Conservation (phyloP, 1,140 invertebrate genomes). For the Halesus radiatus region DNA sequence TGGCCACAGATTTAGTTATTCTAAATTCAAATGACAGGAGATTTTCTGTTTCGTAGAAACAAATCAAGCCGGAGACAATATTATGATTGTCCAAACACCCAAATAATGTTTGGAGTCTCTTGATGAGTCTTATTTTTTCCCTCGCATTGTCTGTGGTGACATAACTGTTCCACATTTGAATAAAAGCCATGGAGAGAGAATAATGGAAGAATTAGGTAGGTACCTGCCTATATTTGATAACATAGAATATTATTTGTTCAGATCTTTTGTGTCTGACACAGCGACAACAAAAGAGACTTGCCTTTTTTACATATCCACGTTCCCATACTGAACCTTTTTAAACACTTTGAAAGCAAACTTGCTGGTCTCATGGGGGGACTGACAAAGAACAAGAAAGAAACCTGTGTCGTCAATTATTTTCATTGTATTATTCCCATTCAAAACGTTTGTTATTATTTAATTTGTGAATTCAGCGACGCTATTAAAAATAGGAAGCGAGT, state of each 20-base stretch:
- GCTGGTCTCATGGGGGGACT: background rate
- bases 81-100: constrained; percentile 40
- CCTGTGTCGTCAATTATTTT: constrained; percentile 9
- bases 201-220: constrained; percentile 32
- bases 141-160: constrained; percentile 35
- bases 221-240: constrained; percentile 25
- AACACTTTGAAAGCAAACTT: constrained; percentile 4
- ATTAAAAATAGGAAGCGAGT: background rate
- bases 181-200: constrained; percentile 35
- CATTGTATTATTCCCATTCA: background rate
- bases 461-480: background rate
- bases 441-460: constrained; percentile 3
- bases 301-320: constrained; percentile 23
- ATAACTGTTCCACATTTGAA: constrained; percentile 47
- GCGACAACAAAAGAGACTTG: background rate
- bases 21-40: constrained; percentile 41
- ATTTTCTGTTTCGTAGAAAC: constrained; percentile 12
- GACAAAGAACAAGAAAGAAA: background rate
- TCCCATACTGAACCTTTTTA: constrained; percentile 24
- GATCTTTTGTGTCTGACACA: constrained; percentile 10
- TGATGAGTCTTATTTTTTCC: constrained; percentile 40
- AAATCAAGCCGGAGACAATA: constrained; percentile 23
- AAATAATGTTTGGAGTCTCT: constrained; percentile 28
- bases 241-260: constrained; percentile 28
- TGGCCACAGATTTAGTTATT: constrained; percentile 25